Base-by-base conservation (phyloP, 1,140 invertebrate species). In the Drosophila ananassae region DNA sequence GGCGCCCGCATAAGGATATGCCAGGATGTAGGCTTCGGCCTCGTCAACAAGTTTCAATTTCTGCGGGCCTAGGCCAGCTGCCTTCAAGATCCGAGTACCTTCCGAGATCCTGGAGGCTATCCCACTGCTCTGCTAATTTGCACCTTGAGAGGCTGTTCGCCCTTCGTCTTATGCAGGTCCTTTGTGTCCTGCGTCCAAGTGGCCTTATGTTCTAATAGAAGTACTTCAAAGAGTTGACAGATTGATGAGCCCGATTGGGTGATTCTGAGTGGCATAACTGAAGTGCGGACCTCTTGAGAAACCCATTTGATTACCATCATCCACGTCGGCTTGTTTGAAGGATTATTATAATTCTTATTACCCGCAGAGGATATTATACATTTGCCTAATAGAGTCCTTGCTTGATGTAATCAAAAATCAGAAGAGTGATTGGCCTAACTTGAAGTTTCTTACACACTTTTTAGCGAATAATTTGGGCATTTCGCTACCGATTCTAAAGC, bases 181-280 rank as follows among this genome's bases (percentile, higher is more conserved):
- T 75, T 62, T 89, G 83, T 85, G 17, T 28, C 34, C 32, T 30
- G 24, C 32, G 6, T 17, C 30, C 55, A 62, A 82, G 82, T 89
- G 75, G 82, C 55, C 64, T 59, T 81, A 69, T 81, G 69, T 32
- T 73, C 37, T 34, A 66, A 25, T 41, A 30, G 13, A 46, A 50
- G 30, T 57, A 58, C 61, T 71, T 48, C 61, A 64, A 77, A 55
- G 73, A 74, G 79, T 84, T 87, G 55, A 60, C 69, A 82, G 78
- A 82, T 87, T 82, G 78, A 78, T 75, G 75, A 66, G 74, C 47
- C 71, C 67, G 82, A 87, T 87, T 87, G 67, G 63, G 13, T 44
- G 30, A 55, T 73, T 24, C 52, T 12, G 21, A 57, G 60, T 59
- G 57, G 12, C 17, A 24, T 0, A 25, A 10, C 34, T 46, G 4